Conservation (phyloP, 2,888 invertebrate species). For the Polydrusus tereticollis region DNA sequence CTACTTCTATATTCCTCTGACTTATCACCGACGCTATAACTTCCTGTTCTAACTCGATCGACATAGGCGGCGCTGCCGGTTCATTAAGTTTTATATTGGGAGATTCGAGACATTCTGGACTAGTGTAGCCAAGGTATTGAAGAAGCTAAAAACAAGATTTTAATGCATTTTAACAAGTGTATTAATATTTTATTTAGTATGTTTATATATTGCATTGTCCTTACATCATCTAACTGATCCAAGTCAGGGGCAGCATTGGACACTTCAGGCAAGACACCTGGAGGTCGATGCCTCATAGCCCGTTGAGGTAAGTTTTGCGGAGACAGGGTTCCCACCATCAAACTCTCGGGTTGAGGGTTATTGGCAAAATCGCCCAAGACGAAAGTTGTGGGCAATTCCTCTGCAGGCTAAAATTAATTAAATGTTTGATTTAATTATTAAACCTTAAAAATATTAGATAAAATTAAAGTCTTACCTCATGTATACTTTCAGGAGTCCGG, state of each 20-base stretch:
- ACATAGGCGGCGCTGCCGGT: constrained; percentile 81
- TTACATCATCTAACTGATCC: constrained; percentile 93
- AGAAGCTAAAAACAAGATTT: constrained; percentile 81
- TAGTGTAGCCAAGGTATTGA: constrained; percentile 91
- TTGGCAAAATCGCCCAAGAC: constrained; percentile 39
- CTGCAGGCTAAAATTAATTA: constrained; percentile 23
- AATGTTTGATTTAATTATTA: too few relatives aligned
- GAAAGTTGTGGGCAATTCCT: constrained; percentile 6
- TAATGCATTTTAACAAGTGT: too few relatives aligned
- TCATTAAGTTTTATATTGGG: constrained; percentile 82
- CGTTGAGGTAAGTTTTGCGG: constrained; percentile 71
- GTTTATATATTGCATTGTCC: too few relatives aligned
- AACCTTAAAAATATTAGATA: too few relatives aligned
- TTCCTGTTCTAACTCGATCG: constrained; percentile 84
- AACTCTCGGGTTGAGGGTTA: constrained; percentile 63
- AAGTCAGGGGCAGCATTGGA: constrained; percentile 87
- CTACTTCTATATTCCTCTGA: constrained; percentile 87
- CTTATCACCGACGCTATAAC: constrained; percentile 87
- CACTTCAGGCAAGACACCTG: constrained; percentile 83
- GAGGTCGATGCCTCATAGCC: constrained; percentile 79
- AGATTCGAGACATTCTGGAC: constrained; percentile 85
- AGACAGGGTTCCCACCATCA: constrained; percentile 54
- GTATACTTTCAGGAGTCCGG: constrained; percentile 74
- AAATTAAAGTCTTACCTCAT: constrained; percentile 30
- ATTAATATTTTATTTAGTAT: too few relatives aligned